A percentile compares a stretch with the other conserved stretches of the same genome.
Conservation (phyloP, 2,797 vertebrate genomes). For the Lagorchestes hirsutus region DNA sequence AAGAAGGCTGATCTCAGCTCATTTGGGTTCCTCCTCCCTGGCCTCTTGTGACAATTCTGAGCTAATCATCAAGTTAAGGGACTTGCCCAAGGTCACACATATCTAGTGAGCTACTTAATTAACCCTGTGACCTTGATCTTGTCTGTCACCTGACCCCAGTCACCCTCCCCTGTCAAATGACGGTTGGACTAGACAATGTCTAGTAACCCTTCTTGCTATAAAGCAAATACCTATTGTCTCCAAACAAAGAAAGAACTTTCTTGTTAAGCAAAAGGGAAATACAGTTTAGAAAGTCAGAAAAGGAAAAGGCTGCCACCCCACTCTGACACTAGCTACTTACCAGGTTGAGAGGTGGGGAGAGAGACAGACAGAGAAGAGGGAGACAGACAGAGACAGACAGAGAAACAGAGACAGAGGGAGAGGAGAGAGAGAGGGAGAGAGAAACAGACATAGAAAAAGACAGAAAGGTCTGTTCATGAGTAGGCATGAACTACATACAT, state of each 20-base stretch:
- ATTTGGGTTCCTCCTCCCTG: not conserved
- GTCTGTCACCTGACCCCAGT: not conserved
- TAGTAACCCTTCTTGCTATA: not conserved
- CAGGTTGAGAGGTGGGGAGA: not conserved
- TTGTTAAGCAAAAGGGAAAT: not conserved
- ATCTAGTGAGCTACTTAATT: not conserved
- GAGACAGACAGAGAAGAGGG: too few relatives aligned
- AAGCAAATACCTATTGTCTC: not conserved
- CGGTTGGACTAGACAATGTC: not conserved
- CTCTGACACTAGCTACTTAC: not conserved
- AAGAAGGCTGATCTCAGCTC: not conserved
- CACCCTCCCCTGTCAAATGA: not conserved
- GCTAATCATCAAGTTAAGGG: not conserved
- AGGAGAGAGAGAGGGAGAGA: too few relatives aligned
- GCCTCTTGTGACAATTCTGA: not conserved
- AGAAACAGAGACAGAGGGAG: not conserved
- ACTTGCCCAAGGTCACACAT: not conserved
- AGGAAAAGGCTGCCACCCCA: not conserved
- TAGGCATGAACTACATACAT: not conserved
- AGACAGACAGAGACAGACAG: too few relatives aligned
- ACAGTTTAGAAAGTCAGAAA: not conserved
- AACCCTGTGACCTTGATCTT: not conserved
- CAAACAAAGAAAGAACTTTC: not conserved
- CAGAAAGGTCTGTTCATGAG: not conserved
- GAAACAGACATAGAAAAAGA: not conserved